A percentile compares a stretch with the other conserved stretches of the same genome.
Evolutionary conservation across 2,113 vertebrate genomes (phyloP).

Genomic region (Calidris pugnax): DNA sequence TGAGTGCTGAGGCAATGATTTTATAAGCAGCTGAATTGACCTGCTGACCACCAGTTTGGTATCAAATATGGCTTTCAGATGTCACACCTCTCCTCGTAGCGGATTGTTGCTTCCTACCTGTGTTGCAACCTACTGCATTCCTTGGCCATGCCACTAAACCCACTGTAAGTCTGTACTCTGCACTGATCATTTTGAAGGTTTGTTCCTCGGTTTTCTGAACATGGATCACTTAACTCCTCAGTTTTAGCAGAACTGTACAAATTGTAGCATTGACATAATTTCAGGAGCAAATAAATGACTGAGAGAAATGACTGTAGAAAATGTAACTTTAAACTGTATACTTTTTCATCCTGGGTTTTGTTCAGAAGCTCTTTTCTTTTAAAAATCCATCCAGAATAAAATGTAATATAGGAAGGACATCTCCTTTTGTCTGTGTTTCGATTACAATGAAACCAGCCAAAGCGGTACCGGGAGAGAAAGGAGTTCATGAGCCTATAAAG

Average conservation of each 20-base stretch:
- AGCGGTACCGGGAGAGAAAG: not conserved
- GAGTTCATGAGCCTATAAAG: not conserved
- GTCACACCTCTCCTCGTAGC: accelerated
- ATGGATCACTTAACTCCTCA: not conserved
- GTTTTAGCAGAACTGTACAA: not conserved
- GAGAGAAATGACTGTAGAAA: not conserved
- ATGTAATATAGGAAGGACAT: not conserved
- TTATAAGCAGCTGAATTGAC: not conserved
- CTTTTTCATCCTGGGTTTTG: not conserved
- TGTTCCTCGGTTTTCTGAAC: not conserved
- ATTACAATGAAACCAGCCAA: not conserved
- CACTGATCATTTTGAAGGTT: accelerated
- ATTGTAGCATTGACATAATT: not conserved
- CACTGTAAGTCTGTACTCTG: not conserved
- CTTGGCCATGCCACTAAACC: not conserved
- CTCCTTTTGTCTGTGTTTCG: not conserved
- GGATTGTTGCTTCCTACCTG: not conserved
- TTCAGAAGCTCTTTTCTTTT: not conserved
- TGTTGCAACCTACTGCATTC: not conserved
- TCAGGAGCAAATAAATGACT: not conserved
- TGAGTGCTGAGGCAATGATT: not conserved
- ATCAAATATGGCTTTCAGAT: not conserved
- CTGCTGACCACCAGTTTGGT: not conserved
- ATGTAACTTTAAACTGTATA: not conserved
- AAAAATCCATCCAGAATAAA: not conserved